phyloP scores from a whole-genome alignment of 2,888 invertebrate species.

The Macaria notata region DNA sequence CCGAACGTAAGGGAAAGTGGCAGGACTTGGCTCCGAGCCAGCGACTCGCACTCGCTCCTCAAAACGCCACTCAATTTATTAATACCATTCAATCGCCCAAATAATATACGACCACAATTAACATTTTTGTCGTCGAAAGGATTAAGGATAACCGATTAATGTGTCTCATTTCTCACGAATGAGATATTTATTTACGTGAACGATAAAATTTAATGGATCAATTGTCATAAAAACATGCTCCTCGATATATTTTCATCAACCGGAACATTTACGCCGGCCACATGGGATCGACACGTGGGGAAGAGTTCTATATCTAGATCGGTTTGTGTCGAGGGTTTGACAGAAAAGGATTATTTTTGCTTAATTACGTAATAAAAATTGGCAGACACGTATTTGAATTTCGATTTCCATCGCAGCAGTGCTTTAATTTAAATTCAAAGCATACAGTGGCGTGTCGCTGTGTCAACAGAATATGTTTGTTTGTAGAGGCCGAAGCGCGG shows the following conservation, averaged over 20 bases:
- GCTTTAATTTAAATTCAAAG: conserved; percentile 73
- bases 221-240: conserved; percentile 32
- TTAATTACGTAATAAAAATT: conserved; percentile 52
- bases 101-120: conserved; percentile 69
- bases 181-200: conserved; percentile 33
- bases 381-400: conserved; percentile 52
- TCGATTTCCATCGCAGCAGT: conserved; percentile 51
- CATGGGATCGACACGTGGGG: conserved; percentile 15
- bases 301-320: conserved; percentile 6
- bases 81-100: conserved; percentile 68
- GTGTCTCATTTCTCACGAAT: conserved; percentile 39
- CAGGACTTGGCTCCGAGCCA: conserved; percentile 64
- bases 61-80: conserved; percentile 66
- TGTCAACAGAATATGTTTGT: conserved; percentile 71
- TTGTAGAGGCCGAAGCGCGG: conserved; percentile 53
- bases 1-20: conserved; percentile 63
- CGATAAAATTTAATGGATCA: conserved; percentile 32
- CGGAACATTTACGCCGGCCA: conserved; percentile 23
- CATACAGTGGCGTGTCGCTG: conserved; percentile 68
- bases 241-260: conserved; percentile 27
- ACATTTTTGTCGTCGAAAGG: conserved; percentile 69
- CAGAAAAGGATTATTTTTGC: conserved; percentile 20
- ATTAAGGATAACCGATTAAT: conserved; percentile 60
- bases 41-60: conserved; percentile 45
- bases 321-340: background rate